Evolutionary conservation across 2,113 vertebrate species (phyloP), one percentile per base, ranked within the genome.

Genomic region (Daubentonia madagascariensis): DNA sequence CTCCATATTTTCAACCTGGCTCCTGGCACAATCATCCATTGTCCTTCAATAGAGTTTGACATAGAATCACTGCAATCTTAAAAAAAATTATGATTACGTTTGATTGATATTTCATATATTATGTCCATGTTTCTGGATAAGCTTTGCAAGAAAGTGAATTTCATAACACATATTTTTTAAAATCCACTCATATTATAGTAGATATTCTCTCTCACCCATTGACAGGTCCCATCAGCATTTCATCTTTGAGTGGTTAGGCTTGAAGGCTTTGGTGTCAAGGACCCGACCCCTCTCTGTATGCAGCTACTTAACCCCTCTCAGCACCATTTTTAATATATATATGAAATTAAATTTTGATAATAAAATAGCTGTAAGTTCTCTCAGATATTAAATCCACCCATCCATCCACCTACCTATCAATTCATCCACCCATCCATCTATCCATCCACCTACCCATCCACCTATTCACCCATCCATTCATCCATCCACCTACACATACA

Each of bases 181-280:
- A 40, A 59, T 0, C 2, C 35, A 8, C 45, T 0, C 59, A 12
- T 5, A 63, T 13, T 22, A 6, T 3, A 18, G 52, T 4, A 35
- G 63, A 25, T 13, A 7, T 3, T 40, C 48, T 45, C 30, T 16
- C 14, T 37, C 14, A 16, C 6, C 32, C n/a, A 25, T 0, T 1
- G 52, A 20, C 85, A 45, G 78, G n/a, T 30, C 17, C 28, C 52
- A 32, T 54, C 3, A 1, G 61, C 2, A 0, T 57, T 48, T 5
- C 3, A 7, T 70, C 28, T 52, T 25, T n/a, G 52, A 30, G 32
- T 8, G 80, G 30, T 18, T 25, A 30, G 57, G 57, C 10, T 0
- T 25, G 32, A 48, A 9, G 43, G 25, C 52, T 45, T 84, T 8
- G 0, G 3, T 23, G 32, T 59, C 52, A 59, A 40, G 68, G 84